A percentile compares a stretch with the other conserved stretches of the same genome.
These are phyloP conservation scores for Theretra japonica DNA, from an alignment of 2,888 invertebrate genomes.

Conservation along the genomic window DNA sequence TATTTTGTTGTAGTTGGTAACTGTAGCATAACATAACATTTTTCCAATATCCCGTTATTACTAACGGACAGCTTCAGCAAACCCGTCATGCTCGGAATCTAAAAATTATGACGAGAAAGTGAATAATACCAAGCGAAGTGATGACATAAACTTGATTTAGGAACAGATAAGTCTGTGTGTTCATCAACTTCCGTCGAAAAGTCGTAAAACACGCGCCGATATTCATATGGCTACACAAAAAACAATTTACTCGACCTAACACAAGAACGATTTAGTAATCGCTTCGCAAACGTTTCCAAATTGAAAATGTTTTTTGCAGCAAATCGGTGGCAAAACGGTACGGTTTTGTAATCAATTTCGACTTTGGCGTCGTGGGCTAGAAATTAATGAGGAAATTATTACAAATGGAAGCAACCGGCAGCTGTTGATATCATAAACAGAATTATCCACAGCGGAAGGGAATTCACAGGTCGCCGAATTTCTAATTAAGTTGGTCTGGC, in stretches of 20 bases:
- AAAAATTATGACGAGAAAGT: constrained; percentile 20
- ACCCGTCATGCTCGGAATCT: not conserved
- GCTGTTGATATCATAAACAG: constrained; percentile 60
- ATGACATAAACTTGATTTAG: constrained; percentile 15
- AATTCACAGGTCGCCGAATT: constrained; percentile 61
- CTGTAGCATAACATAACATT: not conserved
- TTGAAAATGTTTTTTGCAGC: constrained; percentile 38
- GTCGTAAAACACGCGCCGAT: constrained; percentile 12
- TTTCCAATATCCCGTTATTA: not conserved
- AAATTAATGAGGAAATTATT: constrained; percentile 55
- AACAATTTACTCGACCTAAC: constrained; percentile 13
- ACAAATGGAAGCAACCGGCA: constrained; percentile 49
- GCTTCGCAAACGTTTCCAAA: constrained; percentile 29
- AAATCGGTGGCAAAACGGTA: constrained; percentile 35
- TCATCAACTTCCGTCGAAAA: constrained; percentile 8
- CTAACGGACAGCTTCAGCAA: not conserved
- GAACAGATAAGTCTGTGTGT: constrained; percentile 20
- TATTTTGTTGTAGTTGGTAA: not conserved
- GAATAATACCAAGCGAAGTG: not conserved
- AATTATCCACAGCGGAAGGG: constrained; percentile 49
- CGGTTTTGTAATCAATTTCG: constrained; percentile 47
- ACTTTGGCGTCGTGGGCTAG: constrained; percentile 48
- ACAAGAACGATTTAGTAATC: constrained; percentile 34
- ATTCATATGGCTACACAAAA: constrained; percentile 12
- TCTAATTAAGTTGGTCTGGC: constrained; percentile 58